phyloP scores from a whole-genome alignment of 2,113 vertebrate species.

The Trichechus manatus region DNA sequence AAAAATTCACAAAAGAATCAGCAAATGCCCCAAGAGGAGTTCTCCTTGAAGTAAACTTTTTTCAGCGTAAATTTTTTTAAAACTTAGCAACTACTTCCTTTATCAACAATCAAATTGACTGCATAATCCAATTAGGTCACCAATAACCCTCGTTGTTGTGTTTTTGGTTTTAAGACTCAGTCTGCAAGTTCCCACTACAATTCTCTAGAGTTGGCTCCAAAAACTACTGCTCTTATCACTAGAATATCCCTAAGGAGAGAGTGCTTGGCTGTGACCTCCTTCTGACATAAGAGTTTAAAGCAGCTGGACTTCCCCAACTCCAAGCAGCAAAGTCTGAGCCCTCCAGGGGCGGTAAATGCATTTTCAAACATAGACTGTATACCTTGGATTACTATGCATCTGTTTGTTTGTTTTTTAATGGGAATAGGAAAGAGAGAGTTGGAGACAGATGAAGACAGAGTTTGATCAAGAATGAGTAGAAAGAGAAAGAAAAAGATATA shows the following conservation, averaged over 20 bases:
- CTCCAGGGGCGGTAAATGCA: neutral
- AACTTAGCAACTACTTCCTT: constrained; percentile 68
- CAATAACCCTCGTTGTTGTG: neutral
- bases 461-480: neutral
- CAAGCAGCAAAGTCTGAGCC: neutral
- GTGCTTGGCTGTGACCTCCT: neutral
- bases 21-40: neutral
- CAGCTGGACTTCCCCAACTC: neutral
- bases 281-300: neutral
- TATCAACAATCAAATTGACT: constrained; percentile 62
- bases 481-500: neutral
- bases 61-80: constrained; percentile 49
- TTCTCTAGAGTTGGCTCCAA: neutral
- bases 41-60: constrained; percentile 31
- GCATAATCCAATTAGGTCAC: constrained; percentile 50
- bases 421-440: neutral
- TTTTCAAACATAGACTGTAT: neutral
- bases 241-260: neutral
- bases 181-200: neutral
- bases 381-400: neutral
- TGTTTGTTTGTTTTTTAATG: neutral
- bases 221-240: neutral
- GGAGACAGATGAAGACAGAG: neutral
- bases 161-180: constrained; percentile 42
- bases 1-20: constrained; percentile 28